Evolutionary conservation across 2,888 invertebrate species (phyloP), one percentile per base, ranked within the genome.

Genomic region (Buathra laborator): DNA sequence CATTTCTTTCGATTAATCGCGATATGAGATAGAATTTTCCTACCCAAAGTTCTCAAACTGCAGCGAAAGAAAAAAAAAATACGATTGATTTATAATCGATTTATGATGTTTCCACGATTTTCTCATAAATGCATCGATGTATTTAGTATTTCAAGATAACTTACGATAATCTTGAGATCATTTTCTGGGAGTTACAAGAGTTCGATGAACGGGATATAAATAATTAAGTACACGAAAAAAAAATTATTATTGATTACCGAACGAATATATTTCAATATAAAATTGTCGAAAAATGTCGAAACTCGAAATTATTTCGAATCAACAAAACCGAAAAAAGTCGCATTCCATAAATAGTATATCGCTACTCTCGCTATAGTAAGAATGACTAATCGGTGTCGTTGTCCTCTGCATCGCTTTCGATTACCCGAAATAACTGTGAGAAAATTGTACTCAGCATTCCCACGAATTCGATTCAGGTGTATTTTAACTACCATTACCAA

Each of bases 321-420:
- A 53, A 7, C 19, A 53, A 19, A 51, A 16, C 3, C 7, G 10
- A 16, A 16, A 16, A n/a, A 16, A 19, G 53, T 16, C 3, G 2
- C 0, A 12, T 29, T 24, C 32, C 7, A 32, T 32, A 24, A 44
- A 24, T 32, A 56, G 6, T 24, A 9, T 14, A 19, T 12, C 24
- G 43, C 14, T 4, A 56, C 19, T 14, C 14, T 53, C 19, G 37
- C 19, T 43, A 59, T 44, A 6, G 10, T 56, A 43, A 56, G 24
- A 72, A 56, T 56, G 56, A 44, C 59, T 6, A 9, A 14, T 14
- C 70, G 43, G 71, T 37, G 72, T 71, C 71, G 72, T 44, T 59
- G 72, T 37, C 72, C 56, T 72, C 44, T 12, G 56, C 44, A 7
- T 19, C 14, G 43, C 7, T 5, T 56, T 56, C 24, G 72, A 48